phyloP scores from a whole-genome alignment of 2,888 invertebrate genomes.

The Drosophila engyochracea region DNA sequence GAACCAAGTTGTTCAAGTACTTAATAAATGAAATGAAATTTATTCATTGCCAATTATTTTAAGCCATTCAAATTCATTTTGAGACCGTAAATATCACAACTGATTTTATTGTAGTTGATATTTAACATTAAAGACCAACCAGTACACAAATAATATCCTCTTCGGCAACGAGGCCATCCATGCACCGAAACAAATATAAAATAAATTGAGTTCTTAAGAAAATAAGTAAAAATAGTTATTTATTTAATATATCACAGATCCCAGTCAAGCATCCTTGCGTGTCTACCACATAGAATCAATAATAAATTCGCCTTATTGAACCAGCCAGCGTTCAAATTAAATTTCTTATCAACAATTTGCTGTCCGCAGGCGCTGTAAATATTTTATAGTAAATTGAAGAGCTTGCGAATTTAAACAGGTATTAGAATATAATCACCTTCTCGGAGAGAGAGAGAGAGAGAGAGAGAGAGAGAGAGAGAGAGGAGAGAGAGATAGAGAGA shows the following conservation, averaged over 20 bases:
- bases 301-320: background rate
- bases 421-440: conserved; percentile 32
- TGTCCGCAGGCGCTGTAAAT: conserved; percentile 18
- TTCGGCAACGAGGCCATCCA: background rate
- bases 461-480: background rate
- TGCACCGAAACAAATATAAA: background rate
- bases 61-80: background rate
- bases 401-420: conserved; percentile 57
- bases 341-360: conserved; percentile 49
- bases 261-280: too few relatives aligned
- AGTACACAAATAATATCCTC: background rate
- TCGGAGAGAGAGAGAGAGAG: background rate
- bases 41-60: background rate
- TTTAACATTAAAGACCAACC: background rate
- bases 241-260: background rate
- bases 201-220: background rate
- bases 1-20: background rate
- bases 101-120: background rate
- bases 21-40: background rate
- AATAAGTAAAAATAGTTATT: background rate
- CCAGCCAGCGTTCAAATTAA: conserved; percentile 10
- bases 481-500: background rate
- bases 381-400: conserved; percentile 42
- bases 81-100: background rate
- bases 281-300: background rate